Conservation (phyloP, 2,888 invertebrate species). For the Aelia acuminata region DNA sequence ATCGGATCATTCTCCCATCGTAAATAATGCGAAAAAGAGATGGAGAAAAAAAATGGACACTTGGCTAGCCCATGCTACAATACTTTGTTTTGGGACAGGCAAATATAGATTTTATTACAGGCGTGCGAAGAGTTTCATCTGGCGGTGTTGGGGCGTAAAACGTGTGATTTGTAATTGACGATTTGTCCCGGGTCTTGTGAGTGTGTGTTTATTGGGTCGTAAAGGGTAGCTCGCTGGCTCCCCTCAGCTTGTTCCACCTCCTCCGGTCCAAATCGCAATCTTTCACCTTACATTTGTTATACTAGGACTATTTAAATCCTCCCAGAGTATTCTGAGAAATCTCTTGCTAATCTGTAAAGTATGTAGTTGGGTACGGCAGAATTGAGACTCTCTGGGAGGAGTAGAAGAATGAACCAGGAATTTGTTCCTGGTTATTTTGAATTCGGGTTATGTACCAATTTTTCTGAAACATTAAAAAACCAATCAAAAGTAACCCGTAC, state of each 20-base stretch:
- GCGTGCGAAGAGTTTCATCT: conserved; percentile 29
- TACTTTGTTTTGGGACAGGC: conserved; percentile 21
- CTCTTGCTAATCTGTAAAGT: neutral
- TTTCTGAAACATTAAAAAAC: too few relatives aligned
- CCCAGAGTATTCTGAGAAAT: neutral
- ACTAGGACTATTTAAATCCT: neutral
- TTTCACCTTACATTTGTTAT: neutral
- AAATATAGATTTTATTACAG: conserved; percentile 55
- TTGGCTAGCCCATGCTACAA: neutral
- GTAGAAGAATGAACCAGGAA: too few relatives aligned
- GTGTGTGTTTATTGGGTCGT: conserved; percentile 53
- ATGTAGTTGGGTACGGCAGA: too few relatives aligned
- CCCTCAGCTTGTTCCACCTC: neutral
- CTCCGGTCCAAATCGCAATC: neutral
- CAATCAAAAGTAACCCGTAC: too few relatives aligned
- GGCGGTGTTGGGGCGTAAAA: conserved; percentile 46
- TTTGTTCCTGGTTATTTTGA: too few relatives aligned
- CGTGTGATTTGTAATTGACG: conserved; percentile 56
- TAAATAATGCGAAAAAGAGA: conserved; percentile 13
- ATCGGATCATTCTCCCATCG: conserved; percentile 3
- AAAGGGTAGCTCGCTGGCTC: neutral
- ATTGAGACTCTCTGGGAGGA: too few relatives aligned
- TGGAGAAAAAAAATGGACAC: neutral
- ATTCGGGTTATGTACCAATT: too few relatives aligned
- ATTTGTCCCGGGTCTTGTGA: conserved; percentile 41